These are phyloP conservation scores for Narcine bancroftii DNA, from an alignment of 2,113 vertebrate genomes.

Conservation along the genomic window DNA sequence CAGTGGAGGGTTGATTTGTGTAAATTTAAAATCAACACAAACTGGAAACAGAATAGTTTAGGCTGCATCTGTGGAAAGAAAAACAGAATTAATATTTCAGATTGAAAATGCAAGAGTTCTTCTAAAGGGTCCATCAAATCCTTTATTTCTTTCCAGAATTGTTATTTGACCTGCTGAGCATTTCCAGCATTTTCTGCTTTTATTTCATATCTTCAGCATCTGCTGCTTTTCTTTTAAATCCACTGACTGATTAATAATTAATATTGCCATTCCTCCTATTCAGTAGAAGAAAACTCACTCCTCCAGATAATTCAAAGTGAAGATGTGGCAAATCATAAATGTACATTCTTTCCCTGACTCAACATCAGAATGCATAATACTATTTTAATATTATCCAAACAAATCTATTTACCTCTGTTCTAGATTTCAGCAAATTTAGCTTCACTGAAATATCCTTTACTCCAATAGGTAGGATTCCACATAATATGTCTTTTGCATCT, in stretches of 20 bases:
- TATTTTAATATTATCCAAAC: not conserved
- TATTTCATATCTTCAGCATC: too few relatives aligned
- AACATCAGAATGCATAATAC: not conserved
- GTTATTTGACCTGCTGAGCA: too few relatives aligned
- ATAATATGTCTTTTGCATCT: constrained; percentile 40
- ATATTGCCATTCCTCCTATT: not conserved
- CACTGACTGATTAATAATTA: not conserved
- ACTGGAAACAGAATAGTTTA: too few relatives aligned
- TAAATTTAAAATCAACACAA: too few relatives aligned
- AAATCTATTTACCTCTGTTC: constrained; percentile 28
- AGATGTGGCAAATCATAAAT: not conserved
- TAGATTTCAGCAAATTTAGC: constrained; percentile 17
- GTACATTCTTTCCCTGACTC: not conserved
- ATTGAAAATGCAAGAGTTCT: too few relatives aligned
- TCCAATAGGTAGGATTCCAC: constrained; percentile 21
- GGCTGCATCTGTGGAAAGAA: too few relatives aligned
- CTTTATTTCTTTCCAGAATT: too few relatives aligned
- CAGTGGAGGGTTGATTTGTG: not conserved
- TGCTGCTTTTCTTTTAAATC: too few relatives aligned
- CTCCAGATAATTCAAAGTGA: not conserved
- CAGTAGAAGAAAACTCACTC: not conserved
- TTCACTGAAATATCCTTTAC: constrained; percentile 26
- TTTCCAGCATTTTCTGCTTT: too few relatives aligned
- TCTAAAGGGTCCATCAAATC: too few relatives aligned
- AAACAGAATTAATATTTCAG: too few relatives aligned